Evolutionary conservation across 2,888 invertebrate species (phyloP).

Genomic region (Gandaritis pyraliata): DNA sequence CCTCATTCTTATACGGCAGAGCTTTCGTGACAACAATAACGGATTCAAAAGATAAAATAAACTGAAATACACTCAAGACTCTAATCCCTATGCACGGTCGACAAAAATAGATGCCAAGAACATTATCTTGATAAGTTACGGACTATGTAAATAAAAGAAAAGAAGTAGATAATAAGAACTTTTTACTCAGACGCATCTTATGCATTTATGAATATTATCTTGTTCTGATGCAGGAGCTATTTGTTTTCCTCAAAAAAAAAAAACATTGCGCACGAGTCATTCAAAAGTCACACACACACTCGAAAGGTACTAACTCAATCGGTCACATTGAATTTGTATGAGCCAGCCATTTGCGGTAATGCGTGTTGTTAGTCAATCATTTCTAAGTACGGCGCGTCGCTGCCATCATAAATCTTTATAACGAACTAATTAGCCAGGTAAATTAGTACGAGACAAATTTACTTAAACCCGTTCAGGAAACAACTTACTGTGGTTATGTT

Average conservation of each 20-base stretch:
- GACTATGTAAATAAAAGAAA: background rate
- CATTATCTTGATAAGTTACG: slow-evolving; percentile 1
- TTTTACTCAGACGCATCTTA: background rate
- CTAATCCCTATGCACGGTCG: background rate
- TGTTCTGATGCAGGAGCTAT: background rate
- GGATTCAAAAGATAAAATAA: background rate
- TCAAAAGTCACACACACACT: background rate
- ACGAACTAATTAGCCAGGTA: slow-evolving; percentile 34
- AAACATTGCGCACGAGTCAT: slow-evolving; percentile 16
- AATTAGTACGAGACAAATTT: slow-evolving; percentile 26
- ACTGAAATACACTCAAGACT: background rate
- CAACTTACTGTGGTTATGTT: background rate
- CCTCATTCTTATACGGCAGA: background rate
- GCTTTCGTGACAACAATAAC: background rate
- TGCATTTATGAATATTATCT: slow-evolving; percentile 1
- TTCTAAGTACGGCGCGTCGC: slow-evolving; percentile 36
- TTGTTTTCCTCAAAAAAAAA: slow-evolving; percentile 11
- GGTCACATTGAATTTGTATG: slow-evolving; percentile 42
- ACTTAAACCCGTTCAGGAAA: slow-evolving; percentile 8
- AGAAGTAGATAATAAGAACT: slow-evolving; percentile 3
- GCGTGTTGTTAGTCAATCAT: slow-evolving; percentile 41
- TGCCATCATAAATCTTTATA: slow-evolving; percentile 38
- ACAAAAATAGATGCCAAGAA: slow-evolving; percentile 1
- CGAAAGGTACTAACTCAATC: slow-evolving; percentile 29
- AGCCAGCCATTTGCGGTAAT: slow-evolving; percentile 40